Evolutionary conservation across 2,113 vertebrate species (phyloP), one percentile per base, ranked within the genome.

Genomic region (Globicephala melas): DNA sequence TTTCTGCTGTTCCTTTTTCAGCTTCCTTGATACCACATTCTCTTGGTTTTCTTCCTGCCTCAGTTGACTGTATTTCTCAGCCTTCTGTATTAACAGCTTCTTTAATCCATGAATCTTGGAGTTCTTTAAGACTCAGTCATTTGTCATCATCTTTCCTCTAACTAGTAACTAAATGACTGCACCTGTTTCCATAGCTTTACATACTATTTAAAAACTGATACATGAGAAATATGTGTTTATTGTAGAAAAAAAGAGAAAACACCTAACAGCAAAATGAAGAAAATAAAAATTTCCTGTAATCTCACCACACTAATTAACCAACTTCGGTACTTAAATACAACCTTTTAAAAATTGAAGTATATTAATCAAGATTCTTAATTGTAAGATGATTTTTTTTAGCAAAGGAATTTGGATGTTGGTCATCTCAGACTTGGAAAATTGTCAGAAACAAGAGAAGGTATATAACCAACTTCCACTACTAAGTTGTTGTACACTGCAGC

Each of bases 361-460:
- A n/a, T 80, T 86, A 50, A 41, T 67, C 12, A 90, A 15, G 47
- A 93, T 74, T 95, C 38, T 94, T 94, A 88, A 91, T 41, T 84
- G 9, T 17, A 94, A 65, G 65, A 36, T 80, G 62, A 88, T 41
- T 88, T 91, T 94, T 82, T 76, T 76, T 41, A 83, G 36, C 79
- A 89, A 58, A 85, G 28, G 20, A 89, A 84, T 92, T 62, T 84
- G 44, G 47, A 83, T 77, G 12, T 88, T 95, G 36, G 33, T 95
- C 25, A 94, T 82, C 38, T 63, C 58, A 91, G 62, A 77, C 55
- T 83, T 95, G 74, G 87, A 90, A 93, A 95, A 36, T 68, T 13
- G 11, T 85, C 60, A 47, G 62, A 81, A 87, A 55, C 76, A 87
- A 90, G 44, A 53, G 53, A 91, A 47, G 3, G 2, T 71, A 13